phyloP scores from a whole-genome alignment of 2,888 invertebrate species.

The Drepana falcataria region DNA sequence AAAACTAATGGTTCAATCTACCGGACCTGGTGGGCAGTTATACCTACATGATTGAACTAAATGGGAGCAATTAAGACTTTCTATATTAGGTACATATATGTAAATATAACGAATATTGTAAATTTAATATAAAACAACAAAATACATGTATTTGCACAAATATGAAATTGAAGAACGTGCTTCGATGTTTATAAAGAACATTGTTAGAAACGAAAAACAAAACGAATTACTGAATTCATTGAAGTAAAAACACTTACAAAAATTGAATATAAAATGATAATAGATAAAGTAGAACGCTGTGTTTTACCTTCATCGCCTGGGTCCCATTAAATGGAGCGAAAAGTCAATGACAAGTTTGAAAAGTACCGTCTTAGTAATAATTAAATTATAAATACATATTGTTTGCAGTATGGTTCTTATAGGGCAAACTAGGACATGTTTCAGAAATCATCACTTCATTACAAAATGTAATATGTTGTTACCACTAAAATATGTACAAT shows the following conservation, averaged over 20 bases:
- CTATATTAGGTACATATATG: no score
- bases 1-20: not conserved
- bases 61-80: not conserved
- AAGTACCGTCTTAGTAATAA: not conserved
- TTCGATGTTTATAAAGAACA: constrained; percentile 30
- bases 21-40: not conserved
- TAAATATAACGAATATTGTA: no score
- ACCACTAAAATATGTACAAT: no score
- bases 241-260: constrained; percentile 54
- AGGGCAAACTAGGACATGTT: no score
- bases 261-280: constrained; percentile 41
- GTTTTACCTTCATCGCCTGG: constrained; percentile 76
- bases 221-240: constrained; percentile 31
- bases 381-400: not conserved
- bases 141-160: constrained; percentile 1
- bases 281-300: constrained; percentile 39
- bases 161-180: constrained; percentile 44
- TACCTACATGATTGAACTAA: not conserved
- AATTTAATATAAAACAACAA: not conserved
- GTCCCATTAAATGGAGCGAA: constrained; percentile 71
- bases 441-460: no score
- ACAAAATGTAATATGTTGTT: no score
- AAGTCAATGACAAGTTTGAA: constrained; percentile 54
- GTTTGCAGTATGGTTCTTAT: no score
- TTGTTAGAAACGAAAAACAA: constrained; percentile 25